phyloP scores from a whole-genome alignment of 2,113 vertebrate species.

The Psophia crepitans region DNA sequence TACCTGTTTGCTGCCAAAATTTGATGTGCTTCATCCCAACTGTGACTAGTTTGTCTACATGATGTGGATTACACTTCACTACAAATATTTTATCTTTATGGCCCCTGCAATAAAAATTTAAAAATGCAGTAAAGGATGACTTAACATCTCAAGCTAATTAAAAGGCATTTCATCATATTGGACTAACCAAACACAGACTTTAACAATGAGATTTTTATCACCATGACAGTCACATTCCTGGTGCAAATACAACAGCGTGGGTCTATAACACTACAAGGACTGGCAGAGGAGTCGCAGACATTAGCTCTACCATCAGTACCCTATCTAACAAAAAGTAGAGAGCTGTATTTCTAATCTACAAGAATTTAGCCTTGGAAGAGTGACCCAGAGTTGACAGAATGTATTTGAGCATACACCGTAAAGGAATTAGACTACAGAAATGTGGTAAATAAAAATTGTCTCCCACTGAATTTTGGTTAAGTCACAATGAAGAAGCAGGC shows the following conservation, averaged over 20 bases:
- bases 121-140: not conserved
- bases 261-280: not conserved
- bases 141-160: not conserved
- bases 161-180: not conserved
- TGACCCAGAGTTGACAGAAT: not conserved
- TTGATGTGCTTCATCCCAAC: slow-evolving; percentile 97
- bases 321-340: not conserved
- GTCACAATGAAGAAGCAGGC: not conserved
- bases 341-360: not conserved
- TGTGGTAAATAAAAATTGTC: not conserved
- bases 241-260: not conserved
- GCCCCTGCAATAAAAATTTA: slow-evolving; percentile 78
- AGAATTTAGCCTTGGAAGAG: not conserved
- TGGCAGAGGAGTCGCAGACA: not conserved
- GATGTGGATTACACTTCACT: slow-evolving; percentile 92
- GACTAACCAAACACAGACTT: not conserved
- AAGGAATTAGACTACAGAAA: not conserved
- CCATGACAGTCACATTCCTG: not conserved
- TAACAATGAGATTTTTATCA: not conserved
- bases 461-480: not conserved
- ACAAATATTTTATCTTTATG: slow-evolving; percentile 97
- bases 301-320: not conserved
- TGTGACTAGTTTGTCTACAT: slow-evolving; percentile 90
- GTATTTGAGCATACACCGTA: not conserved
- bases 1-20: slow-evolving; percentile 98